Conservation (phyloP, 1,140 invertebrate genomes). For the Sycobia sp. region DNA sequence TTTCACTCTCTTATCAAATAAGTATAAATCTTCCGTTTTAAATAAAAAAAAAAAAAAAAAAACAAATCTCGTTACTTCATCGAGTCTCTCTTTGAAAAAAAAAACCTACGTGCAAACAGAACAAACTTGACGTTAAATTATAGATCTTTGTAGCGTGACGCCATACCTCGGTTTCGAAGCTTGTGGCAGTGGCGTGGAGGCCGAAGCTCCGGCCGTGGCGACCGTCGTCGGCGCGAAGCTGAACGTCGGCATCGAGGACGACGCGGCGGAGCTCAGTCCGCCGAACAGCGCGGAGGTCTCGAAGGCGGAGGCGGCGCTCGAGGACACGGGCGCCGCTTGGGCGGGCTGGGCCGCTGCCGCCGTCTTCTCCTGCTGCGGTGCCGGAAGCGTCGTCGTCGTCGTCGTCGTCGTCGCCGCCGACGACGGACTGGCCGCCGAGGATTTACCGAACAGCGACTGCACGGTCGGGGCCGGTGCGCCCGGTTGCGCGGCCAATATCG, state of each 20-base stretch:
- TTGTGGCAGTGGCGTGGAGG: neutral
- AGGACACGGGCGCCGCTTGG: neutral
- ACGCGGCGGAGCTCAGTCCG: neutral
- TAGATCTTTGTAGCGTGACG: no score
- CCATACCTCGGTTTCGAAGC: neutral
- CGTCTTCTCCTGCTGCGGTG: no score
- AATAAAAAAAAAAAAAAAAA: no score
- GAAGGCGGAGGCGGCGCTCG: neutral
- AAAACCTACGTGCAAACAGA: neutral
- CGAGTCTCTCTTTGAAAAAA: no score
- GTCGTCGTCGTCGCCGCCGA: no score
- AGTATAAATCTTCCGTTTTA: no score
- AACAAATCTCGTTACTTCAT: no score
- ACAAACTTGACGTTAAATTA: neutral
- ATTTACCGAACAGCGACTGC: neutral
- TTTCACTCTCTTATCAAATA: no score
- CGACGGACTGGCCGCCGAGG: neutral
- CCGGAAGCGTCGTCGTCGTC: no score
- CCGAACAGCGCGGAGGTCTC: neutral
- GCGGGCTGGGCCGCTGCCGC: neutral
- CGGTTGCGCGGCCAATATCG: no score
- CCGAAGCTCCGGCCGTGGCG: neutral
- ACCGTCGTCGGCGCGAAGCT: neutral
- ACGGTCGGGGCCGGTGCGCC: no score
- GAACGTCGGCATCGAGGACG: neutral